These are phyloP conservation scores for Drosophila pseudoananassae DNA, from an alignment of 1,140 invertebrate species.

Conservation along the genomic window DNA sequence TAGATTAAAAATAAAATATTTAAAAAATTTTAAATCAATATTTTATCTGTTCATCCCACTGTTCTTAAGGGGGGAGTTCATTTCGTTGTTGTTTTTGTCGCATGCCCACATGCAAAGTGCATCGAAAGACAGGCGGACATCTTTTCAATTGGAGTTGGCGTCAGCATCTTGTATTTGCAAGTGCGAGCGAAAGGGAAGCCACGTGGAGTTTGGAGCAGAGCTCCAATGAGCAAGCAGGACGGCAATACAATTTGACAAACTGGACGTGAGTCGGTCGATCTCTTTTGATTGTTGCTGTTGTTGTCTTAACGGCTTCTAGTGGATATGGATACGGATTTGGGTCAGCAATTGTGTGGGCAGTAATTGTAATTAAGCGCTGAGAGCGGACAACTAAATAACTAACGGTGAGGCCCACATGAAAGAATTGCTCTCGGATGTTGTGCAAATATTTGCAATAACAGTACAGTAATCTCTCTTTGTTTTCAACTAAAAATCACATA, in stretches of 20 bases:
- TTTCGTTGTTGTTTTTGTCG: constrained; percentile 50
- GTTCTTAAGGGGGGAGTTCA: constrained; percentile 10
- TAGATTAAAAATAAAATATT: background rate
- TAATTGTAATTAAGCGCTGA: constrained; percentile 70
- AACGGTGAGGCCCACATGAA: background rate
- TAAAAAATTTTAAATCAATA: background rate
- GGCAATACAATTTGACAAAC: background rate
- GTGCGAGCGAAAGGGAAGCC: background rate
- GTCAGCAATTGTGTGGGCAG: constrained; percentile 76
- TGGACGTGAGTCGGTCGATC: constrained; percentile 11
- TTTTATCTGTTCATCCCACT: constrained; percentile 31
- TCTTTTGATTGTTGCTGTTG: constrained; percentile 35
- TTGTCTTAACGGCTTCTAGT: constrained; percentile 23
- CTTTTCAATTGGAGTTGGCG: constrained; percentile 61
- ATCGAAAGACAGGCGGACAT: constrained; percentile 46
- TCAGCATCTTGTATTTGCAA: constrained; percentile 58
- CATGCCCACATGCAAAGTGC: constrained; percentile 73
- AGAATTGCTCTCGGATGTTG: too few relatives aligned
- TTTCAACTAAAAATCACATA: background rate
- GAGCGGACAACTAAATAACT: constrained; percentile 6
- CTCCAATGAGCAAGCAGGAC: constrained; percentile 8
- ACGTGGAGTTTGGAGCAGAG: constrained; percentile 35
- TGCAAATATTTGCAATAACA: constrained; percentile 13
- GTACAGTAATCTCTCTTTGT: background rate
- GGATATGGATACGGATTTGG: constrained; percentile 56